A percentile compares a stretch with the other conserved stretches of the same genome.
Evolutionary conservation across 1,140 invertebrate genomes (phyloP).

Genomic region (Solenopsis invicta): DNA sequence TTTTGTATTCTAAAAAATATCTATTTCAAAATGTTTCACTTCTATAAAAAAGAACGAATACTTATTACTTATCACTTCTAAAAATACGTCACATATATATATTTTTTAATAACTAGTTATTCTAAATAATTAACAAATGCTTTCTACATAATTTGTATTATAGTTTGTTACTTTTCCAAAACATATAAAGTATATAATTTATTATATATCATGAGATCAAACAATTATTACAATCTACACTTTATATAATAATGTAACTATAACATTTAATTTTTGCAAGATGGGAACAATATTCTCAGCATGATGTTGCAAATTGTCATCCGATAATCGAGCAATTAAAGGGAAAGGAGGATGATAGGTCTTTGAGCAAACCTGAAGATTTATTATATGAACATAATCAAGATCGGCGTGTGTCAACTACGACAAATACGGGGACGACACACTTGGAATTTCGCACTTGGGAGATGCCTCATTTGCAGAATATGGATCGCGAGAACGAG

Average conservation of each 20-base stretch:
- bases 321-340: slow-evolving; percentile 12
- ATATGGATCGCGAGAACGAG: slow-evolving; percentile 47
- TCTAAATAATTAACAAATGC: neutral
- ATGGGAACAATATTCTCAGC: slow-evolving; percentile 67
- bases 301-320: slow-evolving; percentile 26
- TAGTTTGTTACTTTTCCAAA: neutral
- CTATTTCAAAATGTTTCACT: neutral
- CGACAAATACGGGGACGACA: slow-evolving; percentile 41
- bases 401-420: slow-evolving; percentile 38
- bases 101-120: neutral
- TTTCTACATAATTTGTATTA: neutral
- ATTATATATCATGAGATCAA: neutral
- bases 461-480: slow-evolving; percentile 68
- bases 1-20: neutral
- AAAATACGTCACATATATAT: neutral
- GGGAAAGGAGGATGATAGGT: neutral
- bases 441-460: slow-evolving; percentile 65
- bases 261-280: slow-evolving; percentile 39
- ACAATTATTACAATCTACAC: neutral
- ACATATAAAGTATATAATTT: neutral
- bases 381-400: slow-evolving; percentile 49
- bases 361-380: slow-evolving; percentile 27
- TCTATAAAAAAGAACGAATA: neutral
- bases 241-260: neutral
- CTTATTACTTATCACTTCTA: neutral